These are phyloP conservation scores for Eclectus roratus DNA, from an alignment of 2,113 vertebrate genomes.

Conservation along the genomic window DNA sequence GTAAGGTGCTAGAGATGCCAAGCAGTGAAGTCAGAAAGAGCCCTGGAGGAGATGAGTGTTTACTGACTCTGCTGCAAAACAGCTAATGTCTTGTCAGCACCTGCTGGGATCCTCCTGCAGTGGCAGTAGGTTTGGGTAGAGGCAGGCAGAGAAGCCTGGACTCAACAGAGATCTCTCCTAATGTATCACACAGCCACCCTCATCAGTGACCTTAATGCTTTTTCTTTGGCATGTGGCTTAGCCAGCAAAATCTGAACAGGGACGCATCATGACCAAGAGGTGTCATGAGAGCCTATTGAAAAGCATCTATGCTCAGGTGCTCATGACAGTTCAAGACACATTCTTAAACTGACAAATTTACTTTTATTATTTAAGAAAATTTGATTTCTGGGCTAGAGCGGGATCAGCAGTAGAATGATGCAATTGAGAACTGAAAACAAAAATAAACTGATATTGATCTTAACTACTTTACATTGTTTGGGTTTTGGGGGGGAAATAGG, in stretches of 20 bases:
- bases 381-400: background rate
- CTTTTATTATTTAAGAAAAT: background rate
- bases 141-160: background rate
- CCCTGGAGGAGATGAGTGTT: background rate
- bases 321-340: background rate
- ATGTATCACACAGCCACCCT: background rate
- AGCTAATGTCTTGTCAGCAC: background rate
- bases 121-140: background rate
- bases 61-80: background rate
- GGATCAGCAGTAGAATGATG: background rate
- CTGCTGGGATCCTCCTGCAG: background rate
- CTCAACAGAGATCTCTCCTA: background rate
- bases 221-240: background rate
- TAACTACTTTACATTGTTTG: background rate
- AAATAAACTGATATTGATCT: background rate
- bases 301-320: background rate
- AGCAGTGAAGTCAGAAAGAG: background rate
- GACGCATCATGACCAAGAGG: background rate
- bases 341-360: background rate
- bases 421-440: background rate
- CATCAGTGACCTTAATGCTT: background rate
- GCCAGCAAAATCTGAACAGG: background rate
- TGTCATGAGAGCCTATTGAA: background rate
- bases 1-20: background rate
- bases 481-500: background rate